Percentiles rank a stretch among this genome's conserved stretches.
Evolutionary conservation across 1,140 invertebrate species (phyloP).

Genomic region (Zaprionus camerounensis): DNA sequence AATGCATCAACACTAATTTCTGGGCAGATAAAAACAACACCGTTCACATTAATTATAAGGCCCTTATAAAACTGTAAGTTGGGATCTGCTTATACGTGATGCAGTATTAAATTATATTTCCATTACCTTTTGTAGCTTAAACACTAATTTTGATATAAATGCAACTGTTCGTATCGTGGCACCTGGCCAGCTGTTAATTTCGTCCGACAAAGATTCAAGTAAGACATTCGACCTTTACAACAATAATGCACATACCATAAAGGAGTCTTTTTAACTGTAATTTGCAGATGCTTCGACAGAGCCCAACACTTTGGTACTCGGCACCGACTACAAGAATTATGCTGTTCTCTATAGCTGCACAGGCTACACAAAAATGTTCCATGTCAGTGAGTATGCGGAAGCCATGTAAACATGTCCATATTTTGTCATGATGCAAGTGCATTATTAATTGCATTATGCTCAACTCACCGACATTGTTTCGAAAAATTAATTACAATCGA

Average conservation of each 20-base stretch:
- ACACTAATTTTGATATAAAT: slow-evolving; percentile 74
- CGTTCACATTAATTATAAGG: slow-evolving; percentile 85
- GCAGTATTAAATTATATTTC: background rate
- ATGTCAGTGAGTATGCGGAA: slow-evolving; percentile 67
- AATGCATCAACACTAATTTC: slow-evolving; percentile 90
- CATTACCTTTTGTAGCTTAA: slow-evolving; percentile 40
- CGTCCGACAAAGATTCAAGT: slow-evolving; percentile 47
- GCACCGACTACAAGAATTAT: slow-evolving; percentile 91
- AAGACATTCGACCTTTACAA: slow-evolving; percentile 14
- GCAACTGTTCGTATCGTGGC: slow-evolving; percentile 84
- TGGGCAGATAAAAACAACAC: slow-evolving; percentile 86
- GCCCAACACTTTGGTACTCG: slow-evolving; percentile 90
- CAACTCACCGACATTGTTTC: too few species aligned
- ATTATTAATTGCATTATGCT: slow-evolving; percentile 31
- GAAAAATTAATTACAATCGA: slow-evolving; percentile 32
- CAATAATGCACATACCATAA: background rate
- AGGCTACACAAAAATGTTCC: slow-evolving; percentile 84
- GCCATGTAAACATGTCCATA: background rate
- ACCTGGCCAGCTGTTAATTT: slow-evolving; percentile 62
- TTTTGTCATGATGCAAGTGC: slow-evolving; percentile 52
- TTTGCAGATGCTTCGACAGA: slow-evolving; percentile 85
- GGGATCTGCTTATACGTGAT: background rate
- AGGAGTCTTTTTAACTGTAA: background rate
- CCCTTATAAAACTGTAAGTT: slow-evolving; percentile 86
- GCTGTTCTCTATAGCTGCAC: slow-evolving; percentile 91